Percentiles rank a stretch among this genome's conserved stretches.
phyloP scores from a whole-genome alignment of 2,888 invertebrate species.

The Cheilosia grossa region DNA sequence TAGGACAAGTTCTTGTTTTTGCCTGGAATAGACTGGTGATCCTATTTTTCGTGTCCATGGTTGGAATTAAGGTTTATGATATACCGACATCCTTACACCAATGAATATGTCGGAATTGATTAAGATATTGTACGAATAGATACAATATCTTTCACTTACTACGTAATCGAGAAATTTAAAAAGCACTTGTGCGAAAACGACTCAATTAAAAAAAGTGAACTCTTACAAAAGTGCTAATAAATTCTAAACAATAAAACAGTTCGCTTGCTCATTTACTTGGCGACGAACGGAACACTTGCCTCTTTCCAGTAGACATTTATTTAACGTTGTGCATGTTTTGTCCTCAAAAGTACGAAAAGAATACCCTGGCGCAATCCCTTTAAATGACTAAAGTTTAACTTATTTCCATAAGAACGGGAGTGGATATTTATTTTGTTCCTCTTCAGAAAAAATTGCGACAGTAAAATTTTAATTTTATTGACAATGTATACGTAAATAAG shows the following conservation, averaged over 20 bases:
- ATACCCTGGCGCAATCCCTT: conserved; percentile 35
- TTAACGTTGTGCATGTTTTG: conserved; percentile 4
- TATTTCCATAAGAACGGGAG: conserved; percentile 40
- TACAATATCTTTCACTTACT: too few relatives aligned
- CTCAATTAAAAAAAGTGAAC: conserved; percentile 14
- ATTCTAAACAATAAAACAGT: conserved; percentile 21
- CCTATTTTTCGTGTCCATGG: too few relatives aligned
- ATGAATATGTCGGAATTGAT: too few relatives aligned
- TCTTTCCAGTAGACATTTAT: conserved; percentile 19
- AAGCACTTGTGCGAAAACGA: neutral
- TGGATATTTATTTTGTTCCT: conserved; percentile 6
- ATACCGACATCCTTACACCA: too few relatives aligned
- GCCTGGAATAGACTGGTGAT: too few relatives aligned
- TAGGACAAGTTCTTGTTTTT: too few relatives aligned
- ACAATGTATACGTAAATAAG: conserved; percentile 63
- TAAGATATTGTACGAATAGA: too few relatives aligned
- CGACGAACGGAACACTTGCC: conserved; percentile 2
- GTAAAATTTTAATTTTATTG: conserved; percentile 72
- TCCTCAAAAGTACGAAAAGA: conserved; percentile 4
- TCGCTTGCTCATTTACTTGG: neutral
- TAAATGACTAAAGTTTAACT: conserved; percentile 39
- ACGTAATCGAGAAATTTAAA: too few relatives aligned
- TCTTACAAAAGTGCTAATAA: neutral
- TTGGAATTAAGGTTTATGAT: too few relatives aligned
- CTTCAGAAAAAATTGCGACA: conserved; percentile 50